A percentile compares a stretch with the other conserved stretches of the same genome.
Conservation (phyloP, 2,888 invertebrate species). For the Mesorhabditis belari region DNA sequence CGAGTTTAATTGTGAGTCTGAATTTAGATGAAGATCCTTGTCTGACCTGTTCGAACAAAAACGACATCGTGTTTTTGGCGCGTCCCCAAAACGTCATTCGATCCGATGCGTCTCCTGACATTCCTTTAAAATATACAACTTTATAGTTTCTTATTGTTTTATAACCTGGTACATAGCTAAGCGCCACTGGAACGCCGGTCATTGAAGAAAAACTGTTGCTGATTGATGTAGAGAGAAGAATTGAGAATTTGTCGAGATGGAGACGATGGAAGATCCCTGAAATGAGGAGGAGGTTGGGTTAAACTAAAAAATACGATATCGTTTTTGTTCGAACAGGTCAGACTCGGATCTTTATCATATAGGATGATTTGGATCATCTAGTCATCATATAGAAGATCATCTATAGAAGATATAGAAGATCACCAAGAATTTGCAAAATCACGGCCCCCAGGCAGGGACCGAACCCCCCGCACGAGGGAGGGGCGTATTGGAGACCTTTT, state of each 20-base stretch:
- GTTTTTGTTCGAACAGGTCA: not conserved
- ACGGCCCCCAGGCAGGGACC: too few species aligned
- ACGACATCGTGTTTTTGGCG: not conserved
- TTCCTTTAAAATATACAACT: not conserved
- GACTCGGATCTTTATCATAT: too few species aligned
- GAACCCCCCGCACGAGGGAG: too few species aligned
- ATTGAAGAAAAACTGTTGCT: not conserved
- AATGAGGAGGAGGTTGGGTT: too few species aligned
- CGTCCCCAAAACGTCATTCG: not conserved
- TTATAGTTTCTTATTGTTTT: too few species aligned
- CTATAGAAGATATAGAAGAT: too few species aligned
- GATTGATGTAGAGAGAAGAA: not conserved
- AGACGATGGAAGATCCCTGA: not conserved
- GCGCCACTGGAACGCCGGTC: not conserved
- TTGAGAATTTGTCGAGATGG: not conserved
- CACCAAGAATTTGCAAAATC: too few species aligned
- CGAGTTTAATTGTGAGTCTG: too few species aligned
- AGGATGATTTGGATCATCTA: too few species aligned
- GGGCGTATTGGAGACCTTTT: too few species aligned
- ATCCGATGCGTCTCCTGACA: not conserved
- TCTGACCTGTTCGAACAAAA: not conserved
- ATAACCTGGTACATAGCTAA: not conserved
- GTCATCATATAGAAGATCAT: too few species aligned
- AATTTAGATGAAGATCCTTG: too few species aligned
- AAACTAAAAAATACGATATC: not conserved